Percentiles rank a stretch among this genome's conserved stretches.
Evolutionary conservation across 2,113 vertebrate species (phyloP).

Genomic region (Malurus melanocephalus): DNA sequence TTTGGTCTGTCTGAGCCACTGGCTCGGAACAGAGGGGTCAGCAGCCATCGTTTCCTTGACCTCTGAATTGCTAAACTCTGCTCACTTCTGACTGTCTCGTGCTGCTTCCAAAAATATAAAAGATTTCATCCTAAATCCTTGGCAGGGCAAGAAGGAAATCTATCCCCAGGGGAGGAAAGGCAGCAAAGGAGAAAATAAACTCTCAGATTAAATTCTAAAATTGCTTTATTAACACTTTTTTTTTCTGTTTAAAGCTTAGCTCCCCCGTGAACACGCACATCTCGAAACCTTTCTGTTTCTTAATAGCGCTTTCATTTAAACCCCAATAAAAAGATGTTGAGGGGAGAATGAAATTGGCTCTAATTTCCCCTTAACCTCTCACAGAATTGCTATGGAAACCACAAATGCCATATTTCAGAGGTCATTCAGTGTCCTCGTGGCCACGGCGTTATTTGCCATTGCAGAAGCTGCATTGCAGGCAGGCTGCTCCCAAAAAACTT

Average conservation of each 20-base stretch:
- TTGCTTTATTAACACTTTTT: conserved; percentile 44
- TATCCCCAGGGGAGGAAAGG: conserved; percentile 15
- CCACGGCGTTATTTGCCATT: not conserved
- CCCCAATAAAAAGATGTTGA: not conserved
- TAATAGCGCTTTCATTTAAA: conserved; percentile 29
- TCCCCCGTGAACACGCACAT: not conserved
- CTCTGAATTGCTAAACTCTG: not conserved
- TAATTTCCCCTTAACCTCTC: not conserved
- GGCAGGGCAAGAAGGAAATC: not conserved
- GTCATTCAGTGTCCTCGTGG: not conserved
- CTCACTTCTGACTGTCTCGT: not conserved
- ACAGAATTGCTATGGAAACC: conserved; percentile 44
- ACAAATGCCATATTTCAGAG: not conserved
- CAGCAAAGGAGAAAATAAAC: conserved; percentile 56
- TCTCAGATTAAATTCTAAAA: conserved; percentile 51
- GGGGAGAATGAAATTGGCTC: not conserved
- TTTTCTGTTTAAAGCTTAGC: not conserved
- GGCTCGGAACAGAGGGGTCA: not conserved
- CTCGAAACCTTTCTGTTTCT: conserved; percentile 8
- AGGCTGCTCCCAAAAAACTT: not conserved
- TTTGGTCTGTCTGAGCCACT: not conserved
- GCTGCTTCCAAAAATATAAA: not conserved
- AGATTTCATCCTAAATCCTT: conserved; percentile 9
- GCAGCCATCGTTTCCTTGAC: not conserved
- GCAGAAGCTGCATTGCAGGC: not conserved